These are phyloP conservation scores for Pristiophorus japonicus DNA, from an alignment of 2,113 vertebrate genomes.

Conservation along the genomic window DNA sequence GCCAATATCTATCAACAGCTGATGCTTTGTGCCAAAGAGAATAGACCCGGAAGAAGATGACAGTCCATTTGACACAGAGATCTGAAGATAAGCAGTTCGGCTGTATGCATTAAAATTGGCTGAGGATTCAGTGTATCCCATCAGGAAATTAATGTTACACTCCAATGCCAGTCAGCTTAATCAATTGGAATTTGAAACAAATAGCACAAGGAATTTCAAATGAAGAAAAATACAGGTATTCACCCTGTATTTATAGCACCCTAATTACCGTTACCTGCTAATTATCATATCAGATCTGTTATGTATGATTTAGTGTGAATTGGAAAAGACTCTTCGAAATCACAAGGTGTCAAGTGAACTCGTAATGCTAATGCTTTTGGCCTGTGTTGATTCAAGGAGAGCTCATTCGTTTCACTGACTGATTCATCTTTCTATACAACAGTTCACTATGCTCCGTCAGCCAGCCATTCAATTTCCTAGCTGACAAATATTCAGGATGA, in stretches of 20 bases:
- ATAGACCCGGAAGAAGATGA: constrained; percentile 31
- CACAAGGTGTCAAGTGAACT: constrained; percentile 10
- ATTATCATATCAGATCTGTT: constrained; percentile 30
- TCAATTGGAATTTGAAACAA: constrained; percentile 12
- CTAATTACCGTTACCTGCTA: constrained; percentile 23
- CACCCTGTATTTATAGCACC: constrained; percentile 25
- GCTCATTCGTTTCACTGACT: constrained; percentile 23
- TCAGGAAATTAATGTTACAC: constrained; percentile 30
- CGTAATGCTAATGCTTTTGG: constrained; percentile 27
- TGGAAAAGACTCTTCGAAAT: constrained; percentile 31
- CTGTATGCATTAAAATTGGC: constrained; percentile 20
- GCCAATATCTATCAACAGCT: constrained; percentile 36
- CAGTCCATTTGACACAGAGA: constrained; percentile 32
- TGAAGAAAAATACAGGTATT: constrained; percentile 27
- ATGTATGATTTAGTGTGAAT: not conserved
- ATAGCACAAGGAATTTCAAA: constrained; percentile 29
- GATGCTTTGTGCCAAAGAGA: constrained; percentile 35
- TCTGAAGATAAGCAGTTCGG: constrained; percentile 29
- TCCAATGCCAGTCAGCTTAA: constrained; percentile 17
- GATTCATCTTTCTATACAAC: constrained; percentile 24
- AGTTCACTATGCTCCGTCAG: constrained; percentile 10
- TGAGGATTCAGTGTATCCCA: constrained; percentile 29
- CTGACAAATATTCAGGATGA: constrained; percentile 31
- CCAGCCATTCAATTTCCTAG: constrained; percentile 34
- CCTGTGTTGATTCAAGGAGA: constrained; percentile 23